Evolutionary conservation across 2,888 invertebrate species (phyloP).

Genomic region (Atethmia centrago): DNA sequence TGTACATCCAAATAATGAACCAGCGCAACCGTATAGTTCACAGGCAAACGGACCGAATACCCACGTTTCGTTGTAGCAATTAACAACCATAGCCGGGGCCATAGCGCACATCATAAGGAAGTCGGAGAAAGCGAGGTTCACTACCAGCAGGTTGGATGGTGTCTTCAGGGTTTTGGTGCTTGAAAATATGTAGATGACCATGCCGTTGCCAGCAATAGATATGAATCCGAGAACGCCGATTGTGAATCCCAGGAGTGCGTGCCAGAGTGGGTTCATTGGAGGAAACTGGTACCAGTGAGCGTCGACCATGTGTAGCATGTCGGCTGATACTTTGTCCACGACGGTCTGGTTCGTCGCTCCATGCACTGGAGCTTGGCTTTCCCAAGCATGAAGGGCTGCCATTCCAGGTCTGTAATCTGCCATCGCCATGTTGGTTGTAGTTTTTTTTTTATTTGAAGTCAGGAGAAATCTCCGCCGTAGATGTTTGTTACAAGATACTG

Average conservation of each 20-base stretch:
- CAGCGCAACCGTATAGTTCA: constrained; percentile 96
- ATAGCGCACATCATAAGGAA: constrained; percentile 96
- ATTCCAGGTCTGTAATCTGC: constrained; percentile 84
- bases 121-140: constrained; percentile 97
- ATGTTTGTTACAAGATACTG: constrained; percentile 88
- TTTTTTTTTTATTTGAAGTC: constrained; percentile 71
- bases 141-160: constrained; percentile 97
- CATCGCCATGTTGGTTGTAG: constrained; percentile 78
- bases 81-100: constrained; percentile 95
- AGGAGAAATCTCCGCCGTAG: constrained; percentile 78
- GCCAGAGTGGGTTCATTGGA: constrained; percentile 97
- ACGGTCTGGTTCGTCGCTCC: constrained; percentile 93
- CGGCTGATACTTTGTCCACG: constrained; percentile 94
- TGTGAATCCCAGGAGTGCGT: constrained; percentile 94
- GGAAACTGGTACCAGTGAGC: constrained; percentile 97
- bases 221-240: constrained; percentile 94
- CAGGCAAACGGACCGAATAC: constrained; percentile 94
- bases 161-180: constrained; percentile 94
- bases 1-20: constrained; percentile 96
- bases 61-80: constrained; percentile 95
- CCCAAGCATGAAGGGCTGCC: constrained; percentile 87
- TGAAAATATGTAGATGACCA: constrained; percentile 94
- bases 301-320: constrained; percentile 94
- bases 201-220: constrained; percentile 93
- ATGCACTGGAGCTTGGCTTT: constrained; percentile 84